phyloP scores from a whole-genome alignment of 1,140 invertebrate genomes.

The Panonychus citri region DNA sequence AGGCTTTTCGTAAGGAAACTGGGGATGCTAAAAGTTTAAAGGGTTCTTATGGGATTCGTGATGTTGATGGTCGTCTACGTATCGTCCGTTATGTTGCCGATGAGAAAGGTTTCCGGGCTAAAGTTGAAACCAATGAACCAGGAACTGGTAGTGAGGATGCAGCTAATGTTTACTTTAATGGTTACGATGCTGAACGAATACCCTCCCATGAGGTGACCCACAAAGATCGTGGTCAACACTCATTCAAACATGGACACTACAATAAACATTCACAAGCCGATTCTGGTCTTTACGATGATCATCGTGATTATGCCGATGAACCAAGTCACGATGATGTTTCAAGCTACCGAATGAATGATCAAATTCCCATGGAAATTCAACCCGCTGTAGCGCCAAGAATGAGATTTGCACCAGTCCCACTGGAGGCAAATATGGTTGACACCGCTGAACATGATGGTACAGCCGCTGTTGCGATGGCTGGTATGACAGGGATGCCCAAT shows the following conservation, averaged over 20 bases:
- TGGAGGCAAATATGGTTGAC: background rate
- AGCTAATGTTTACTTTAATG: background rate
- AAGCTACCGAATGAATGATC: background rate
- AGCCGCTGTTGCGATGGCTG: background rate
- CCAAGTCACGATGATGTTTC: background rate
- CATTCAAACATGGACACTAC: background rate
- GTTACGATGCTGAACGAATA: background rate
- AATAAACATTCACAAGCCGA: background rate
- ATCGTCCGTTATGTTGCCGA: conserved; percentile 13
- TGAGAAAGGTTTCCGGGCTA: conserved; percentile 10
- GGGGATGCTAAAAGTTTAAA: conserved; percentile 14
- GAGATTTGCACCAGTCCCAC: background rate
- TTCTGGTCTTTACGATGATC: background rate
- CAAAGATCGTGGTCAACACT: background rate
- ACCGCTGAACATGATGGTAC: background rate
- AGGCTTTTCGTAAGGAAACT: background rate
- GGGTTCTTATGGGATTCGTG: conserved; percentile 13
- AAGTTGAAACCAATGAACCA: conserved; percentile 8
- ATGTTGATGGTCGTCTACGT: conserved; percentile 11
- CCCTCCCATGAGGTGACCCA: background rate
- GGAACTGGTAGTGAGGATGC: conserved; percentile 1
- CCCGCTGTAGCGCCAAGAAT: background rate
- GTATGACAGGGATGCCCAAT: background rate
- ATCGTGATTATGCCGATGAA: background rate
- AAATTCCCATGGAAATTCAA: background rate